These are phyloP conservation scores for Numenius phaeopus DNA, from an alignment of 2,797 vertebrate species.

Conservation along the genomic window DNA sequence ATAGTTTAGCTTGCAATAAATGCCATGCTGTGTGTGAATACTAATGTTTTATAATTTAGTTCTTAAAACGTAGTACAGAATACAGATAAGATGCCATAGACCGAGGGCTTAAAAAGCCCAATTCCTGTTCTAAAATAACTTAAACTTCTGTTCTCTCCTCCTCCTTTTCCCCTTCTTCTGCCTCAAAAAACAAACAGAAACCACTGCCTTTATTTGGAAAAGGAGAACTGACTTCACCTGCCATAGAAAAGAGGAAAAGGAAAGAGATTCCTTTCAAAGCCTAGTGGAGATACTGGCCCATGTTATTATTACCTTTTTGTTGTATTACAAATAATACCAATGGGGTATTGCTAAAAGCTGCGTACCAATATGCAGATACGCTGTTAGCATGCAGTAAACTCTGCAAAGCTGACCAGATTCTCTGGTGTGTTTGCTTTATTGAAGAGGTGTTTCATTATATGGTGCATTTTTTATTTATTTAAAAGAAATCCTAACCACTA, in stretches of 20 bases:
- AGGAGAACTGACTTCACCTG: neutral
- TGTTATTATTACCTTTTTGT: neutral
- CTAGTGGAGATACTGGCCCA: neutral
- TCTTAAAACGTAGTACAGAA: conserved; percentile 7
- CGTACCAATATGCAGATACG: accelerated
- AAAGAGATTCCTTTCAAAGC: neutral
- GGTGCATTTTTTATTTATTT: conserved; percentile 5
- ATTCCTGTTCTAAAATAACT: neutral
- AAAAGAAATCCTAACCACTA: conserved; percentile 45
- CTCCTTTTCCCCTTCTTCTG: neutral
- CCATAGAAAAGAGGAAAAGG: neutral
- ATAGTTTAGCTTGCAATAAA: conserved; percentile 50
- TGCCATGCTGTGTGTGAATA: neutral
- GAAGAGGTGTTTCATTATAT: neutral
- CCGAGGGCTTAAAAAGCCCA: neutral
- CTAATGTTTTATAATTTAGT: conserved; percentile 16
- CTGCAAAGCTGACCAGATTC: neutral
- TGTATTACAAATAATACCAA: neutral
- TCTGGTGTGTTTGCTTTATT: neutral
- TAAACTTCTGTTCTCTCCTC: neutral
- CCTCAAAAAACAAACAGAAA: neutral
- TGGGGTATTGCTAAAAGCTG: neutral
- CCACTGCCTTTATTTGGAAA: neutral
- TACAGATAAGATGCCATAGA: neutral
- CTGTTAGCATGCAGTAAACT: neutral